phyloP scores from a whole-genome alignment of 2,113 vertebrate genomes.

The Cephalopterus ornatus region DNA sequence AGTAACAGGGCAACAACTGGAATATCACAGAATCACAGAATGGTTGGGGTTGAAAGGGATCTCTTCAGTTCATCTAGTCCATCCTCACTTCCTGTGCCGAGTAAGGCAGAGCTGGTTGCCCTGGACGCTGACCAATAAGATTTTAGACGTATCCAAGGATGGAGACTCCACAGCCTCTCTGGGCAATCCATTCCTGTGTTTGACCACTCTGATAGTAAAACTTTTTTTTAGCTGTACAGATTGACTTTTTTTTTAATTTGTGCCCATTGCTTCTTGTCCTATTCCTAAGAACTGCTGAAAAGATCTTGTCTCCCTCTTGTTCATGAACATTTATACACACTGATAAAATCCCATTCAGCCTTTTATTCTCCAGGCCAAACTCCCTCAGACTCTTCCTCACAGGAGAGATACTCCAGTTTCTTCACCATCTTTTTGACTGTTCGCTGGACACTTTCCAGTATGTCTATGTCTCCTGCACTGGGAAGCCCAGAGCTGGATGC shows the following conservation, averaged over 20 bases:
- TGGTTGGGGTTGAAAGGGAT: neutral
- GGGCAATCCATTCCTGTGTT: neutral
- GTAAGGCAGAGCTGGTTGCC: neutral
- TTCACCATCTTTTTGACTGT: neutral
- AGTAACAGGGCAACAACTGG: neutral
- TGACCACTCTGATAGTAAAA: neutral
- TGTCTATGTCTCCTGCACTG: neutral
- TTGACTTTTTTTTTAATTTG: neutral
- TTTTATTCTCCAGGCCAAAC: neutral
- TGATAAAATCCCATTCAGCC: neutral
- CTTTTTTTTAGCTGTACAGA: neutral
- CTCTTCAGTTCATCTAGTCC: neutral
- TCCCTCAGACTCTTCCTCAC: neutral
- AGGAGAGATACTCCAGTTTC: neutral
- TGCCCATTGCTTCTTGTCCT: neutral
- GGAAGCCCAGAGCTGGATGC: neutral
- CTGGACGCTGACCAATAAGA: neutral
- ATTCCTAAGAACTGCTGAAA: neutral
- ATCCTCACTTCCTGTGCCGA: neutral
- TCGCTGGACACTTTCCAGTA: fast-evolving
- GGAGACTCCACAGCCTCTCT: neutral
- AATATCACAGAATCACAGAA: neutral
- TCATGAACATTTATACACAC: neutral
- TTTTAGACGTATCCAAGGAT: neutral
- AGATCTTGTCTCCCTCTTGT: neutral